These are phyloP conservation scores for Ateles fusciceps DNA, from an alignment of 2,797 vertebrate genomes.

Conservation along the genomic window DNA sequence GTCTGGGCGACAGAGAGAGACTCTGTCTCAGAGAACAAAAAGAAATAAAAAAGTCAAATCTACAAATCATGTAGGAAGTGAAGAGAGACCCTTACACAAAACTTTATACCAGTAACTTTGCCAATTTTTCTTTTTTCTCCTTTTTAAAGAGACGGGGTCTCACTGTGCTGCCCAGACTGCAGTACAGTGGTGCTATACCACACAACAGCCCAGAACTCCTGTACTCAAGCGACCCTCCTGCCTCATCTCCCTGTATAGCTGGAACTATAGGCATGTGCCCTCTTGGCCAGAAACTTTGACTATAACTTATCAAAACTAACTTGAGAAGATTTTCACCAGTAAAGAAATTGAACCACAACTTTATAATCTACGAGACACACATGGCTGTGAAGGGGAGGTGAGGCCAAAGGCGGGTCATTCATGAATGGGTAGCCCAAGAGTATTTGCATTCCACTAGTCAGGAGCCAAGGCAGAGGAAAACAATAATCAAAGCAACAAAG, in stretches of 20 bases:
- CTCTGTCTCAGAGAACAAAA: too few relatives aligned
- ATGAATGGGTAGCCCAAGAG: background rate
- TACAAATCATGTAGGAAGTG: background rate
- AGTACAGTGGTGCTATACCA: background rate
- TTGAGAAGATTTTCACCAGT: background rate
- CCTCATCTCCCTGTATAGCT: background rate
- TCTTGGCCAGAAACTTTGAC: background rate
- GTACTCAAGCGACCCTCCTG: background rate
- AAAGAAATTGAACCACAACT: background rate
- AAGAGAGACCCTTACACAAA: background rate
- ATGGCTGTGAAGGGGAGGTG: background rate
- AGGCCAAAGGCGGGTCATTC: background rate
- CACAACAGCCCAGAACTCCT: background rate
- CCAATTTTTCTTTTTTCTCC: background rate
- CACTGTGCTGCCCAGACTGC: background rate
- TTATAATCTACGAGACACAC: background rate
- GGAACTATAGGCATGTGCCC: background rate
- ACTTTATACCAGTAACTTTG: background rate
- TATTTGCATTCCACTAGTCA: too few relatives aligned
- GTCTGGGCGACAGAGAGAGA: too few relatives aligned
- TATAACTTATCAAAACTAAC: background rate
- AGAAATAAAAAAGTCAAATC: background rate
- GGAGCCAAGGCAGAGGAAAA: too few relatives aligned
- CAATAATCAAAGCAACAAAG: background rate
- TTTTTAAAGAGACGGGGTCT: background rate